Percentiles rank a stretch among this genome's conserved stretches.
Conservation (phyloP, 2,797 vertebrate species). For the Masticophis lateralis region DNA sequence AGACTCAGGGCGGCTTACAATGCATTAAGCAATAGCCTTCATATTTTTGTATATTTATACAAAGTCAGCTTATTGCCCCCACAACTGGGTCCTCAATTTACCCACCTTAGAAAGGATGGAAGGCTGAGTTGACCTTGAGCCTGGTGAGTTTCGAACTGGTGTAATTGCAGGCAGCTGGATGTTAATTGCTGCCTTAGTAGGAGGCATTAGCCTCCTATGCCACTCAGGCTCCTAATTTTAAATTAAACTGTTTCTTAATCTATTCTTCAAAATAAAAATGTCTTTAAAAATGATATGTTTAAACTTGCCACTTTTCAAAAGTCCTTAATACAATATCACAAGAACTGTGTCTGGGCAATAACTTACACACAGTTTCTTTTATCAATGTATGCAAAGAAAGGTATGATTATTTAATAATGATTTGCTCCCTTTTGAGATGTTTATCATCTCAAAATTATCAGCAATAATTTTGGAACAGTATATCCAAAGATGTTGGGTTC, state of each 20-base stretch:
- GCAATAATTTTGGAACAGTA: neutral
- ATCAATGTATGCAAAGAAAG: neutral
- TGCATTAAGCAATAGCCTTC: too few relatives aligned
- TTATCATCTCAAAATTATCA: neutral
- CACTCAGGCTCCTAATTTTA: neutral
- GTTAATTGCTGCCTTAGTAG: too few relatives aligned
- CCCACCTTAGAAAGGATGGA: too few relatives aligned
- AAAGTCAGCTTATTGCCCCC: too few relatives aligned
- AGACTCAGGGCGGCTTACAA: too few relatives aligned
- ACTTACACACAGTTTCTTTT: neutral
- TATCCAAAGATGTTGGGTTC: neutral
- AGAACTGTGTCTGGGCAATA: neutral
- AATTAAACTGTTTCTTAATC: neutral
- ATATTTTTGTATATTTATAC: too few relatives aligned
- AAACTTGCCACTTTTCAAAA: neutral
- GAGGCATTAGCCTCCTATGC: too few relatives aligned
- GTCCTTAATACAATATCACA: neutral
- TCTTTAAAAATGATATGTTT: neutral
- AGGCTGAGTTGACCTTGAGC: too few relatives aligned
- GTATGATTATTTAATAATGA: neutral
- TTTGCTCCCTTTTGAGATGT: neutral
- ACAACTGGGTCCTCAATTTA: too few relatives aligned
- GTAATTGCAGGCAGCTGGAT: too few relatives aligned
- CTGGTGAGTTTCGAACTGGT: too few relatives aligned
- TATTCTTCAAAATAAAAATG: neutral